Conservation (phyloP, 2,797 vertebrate species). For the Erpetoichthys calabaricus region DNA sequence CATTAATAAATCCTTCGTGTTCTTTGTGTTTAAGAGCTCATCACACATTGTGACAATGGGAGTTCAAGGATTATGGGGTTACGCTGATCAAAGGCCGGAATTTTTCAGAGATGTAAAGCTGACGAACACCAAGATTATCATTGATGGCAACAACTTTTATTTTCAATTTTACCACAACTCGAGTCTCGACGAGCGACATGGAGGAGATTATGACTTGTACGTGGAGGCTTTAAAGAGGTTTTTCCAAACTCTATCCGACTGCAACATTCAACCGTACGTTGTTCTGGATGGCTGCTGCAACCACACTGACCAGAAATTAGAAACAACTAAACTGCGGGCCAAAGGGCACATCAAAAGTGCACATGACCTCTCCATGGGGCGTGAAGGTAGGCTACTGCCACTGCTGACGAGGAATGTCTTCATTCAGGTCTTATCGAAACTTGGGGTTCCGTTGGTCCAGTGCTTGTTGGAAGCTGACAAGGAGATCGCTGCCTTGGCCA, state of each 20-base stretch:
- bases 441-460: constrained; percentile 46
- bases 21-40: too few relatives aligned
- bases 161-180: constrained; percentile 39
- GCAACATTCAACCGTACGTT: constrained; percentile 41
- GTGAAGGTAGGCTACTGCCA: constrained; percentile 33
- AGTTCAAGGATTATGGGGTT: constrained; percentile 38
- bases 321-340: constrained; percentile 36
- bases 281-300: constrained; percentile 52
- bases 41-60: constrained; percentile 32
- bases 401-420: constrained; percentile 46
- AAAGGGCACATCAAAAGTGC: constrained; percentile 39
- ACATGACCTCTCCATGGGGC: constrained; percentile 25
- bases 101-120: constrained; percentile 42
- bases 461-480: constrained; percentile 53
- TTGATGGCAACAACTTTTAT: constrained; percentile 52
- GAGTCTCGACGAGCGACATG: constrained; percentile 30
- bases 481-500: constrained; percentile 47
- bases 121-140: constrained; percentile 40
- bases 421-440: constrained; percentile 37
- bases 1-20: too few relatives aligned
- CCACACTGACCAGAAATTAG: constrained; percentile 40
- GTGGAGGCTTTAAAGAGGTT: constrained; percentile 29
- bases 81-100: constrained; percentile 34
- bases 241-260: constrained; percentile 37
- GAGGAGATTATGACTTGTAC: constrained; percentile 48